Percentiles rank a stretch among this genome's conserved stretches.
Conservation (phyloP, 2,888 invertebrate species). For the Pterostichus madidus region DNA sequence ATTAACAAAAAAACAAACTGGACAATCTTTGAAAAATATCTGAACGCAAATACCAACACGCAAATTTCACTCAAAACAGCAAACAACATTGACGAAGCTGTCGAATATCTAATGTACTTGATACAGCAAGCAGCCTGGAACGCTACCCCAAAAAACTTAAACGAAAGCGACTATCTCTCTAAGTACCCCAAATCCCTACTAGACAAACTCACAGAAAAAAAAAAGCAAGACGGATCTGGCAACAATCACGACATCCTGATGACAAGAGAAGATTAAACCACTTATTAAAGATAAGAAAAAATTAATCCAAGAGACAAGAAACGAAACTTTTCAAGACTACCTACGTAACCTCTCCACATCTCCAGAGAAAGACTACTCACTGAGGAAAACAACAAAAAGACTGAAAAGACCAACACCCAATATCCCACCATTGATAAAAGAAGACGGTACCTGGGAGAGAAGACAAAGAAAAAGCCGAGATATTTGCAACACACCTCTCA, state of each 20-base stretch:
- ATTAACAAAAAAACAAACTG: conserved; percentile 26
- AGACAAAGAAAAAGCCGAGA: conserved; percentile 68
- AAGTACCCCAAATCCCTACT: conserved; percentile 2
- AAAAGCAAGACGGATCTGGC: conserved; percentile 56
- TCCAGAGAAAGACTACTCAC: conserved; percentile 67
- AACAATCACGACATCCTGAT: conserved; percentile 59
- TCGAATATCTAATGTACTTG: background rate
- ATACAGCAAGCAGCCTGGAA: conserved; percentile 31
- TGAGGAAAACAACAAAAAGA: conserved; percentile 69
- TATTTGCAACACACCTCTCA: conserved; percentile 68
- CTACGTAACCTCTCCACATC: background rate
- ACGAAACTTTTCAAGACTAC: too few species aligned
- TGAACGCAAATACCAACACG: background rate
- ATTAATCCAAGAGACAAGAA: background rate
- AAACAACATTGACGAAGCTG: conserved; percentile 3
- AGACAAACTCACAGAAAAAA: conserved; percentile 61
- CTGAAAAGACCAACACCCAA: conserved; percentile 66
- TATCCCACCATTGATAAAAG: conserved; percentile 66
- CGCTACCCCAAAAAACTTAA: conserved; percentile 20
- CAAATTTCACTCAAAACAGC: background rate
- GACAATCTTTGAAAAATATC: background rate
- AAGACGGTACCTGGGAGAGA: conserved; percentile 68
- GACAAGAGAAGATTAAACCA: conserved; percentile 59
- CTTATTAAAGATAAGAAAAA: conserved; percentile 36
- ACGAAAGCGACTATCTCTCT: background rate